Evolutionary conservation across 2,113 vertebrate genomes (phyloP).

Genomic region (Cinclus mexicanus): DNA sequence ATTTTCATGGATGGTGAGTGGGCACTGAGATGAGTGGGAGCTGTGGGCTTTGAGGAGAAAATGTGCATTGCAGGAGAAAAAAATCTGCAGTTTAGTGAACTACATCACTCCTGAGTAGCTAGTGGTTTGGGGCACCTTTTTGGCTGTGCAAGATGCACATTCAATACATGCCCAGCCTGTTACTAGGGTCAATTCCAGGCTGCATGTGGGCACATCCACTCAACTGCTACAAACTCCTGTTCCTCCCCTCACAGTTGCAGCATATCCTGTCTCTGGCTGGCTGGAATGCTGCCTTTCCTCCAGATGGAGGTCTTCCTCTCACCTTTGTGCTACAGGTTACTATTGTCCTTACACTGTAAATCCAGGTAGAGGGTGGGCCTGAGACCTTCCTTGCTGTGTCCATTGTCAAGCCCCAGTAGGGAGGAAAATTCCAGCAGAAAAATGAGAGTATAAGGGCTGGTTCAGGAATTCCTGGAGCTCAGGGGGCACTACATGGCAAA

Average conservation of each 20-base stretch:
- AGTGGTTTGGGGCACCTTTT: background rate
- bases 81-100: background rate
- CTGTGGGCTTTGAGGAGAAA: background rate
- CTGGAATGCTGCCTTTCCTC: background rate
- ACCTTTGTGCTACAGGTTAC: background rate
- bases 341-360: background rate
- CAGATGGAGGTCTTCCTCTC: background rate
- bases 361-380: background rate
- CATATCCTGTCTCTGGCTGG: background rate
- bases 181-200: background rate
- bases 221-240: background rate
- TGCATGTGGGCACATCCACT: background rate
- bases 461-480: background rate
- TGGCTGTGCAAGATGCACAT: background rate
- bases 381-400: background rate
- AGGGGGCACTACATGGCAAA: background rate
- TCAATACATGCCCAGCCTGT: background rate
- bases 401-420: background rate
- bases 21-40: background rate
- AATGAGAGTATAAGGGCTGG: background rate
- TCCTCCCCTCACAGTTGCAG: background rate
- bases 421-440: background rate
- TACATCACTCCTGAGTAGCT: background rate
- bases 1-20: background rate
- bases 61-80: background rate